Evolutionary conservation across 2,797 vertebrate genomes (phyloP), one percentile per base, ranked within the genome.

Genomic region (Hozukius guyotensis): DNA sequence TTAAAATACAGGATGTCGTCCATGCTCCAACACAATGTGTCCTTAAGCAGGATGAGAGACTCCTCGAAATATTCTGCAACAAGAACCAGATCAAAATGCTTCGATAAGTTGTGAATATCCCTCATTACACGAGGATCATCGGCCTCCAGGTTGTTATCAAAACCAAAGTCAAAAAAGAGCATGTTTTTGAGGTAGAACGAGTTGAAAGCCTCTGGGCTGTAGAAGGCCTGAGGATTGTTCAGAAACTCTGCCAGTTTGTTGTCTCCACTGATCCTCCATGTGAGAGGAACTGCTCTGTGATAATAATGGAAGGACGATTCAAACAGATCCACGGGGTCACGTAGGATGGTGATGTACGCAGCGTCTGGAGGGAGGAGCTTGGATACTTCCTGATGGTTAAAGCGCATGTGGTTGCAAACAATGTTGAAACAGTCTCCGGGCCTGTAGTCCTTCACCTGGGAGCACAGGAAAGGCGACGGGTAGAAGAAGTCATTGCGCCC

Each of bases 261-360:
- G 0, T 93, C 91, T 9, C 96, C 94, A 0, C 70, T 38, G 49
- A 99, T 94, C 85, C 92, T 94, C 98, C 98, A 99, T 0, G 97
- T 99, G 60, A 98, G 89, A 14, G 98, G 98, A 78, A 99, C 85
- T 42, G 95, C 1, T 0, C 87, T 90, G 74, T 94, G 95, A 2
- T 96, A 99, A 89, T 99, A 99, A 84, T 98, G 96, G 92, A 99
- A 99, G 9, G 98, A 96, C 0, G 98, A 99, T 94, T 99, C 98
- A 0, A 98, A 99, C 85, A 98, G 96, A 72, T 95, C 94, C 2
- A 96, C 97, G 0, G 97, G 98, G 91, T 99, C 96, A 11, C 98
- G 94, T 38, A 99, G 90, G 92, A 99, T 97, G 0, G 97, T 98
- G 86, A 99, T 88, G 36, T 97, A 99, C 24, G 87, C 62, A 3